These are phyloP conservation scores for Liparis tanakae DNA, from an alignment of 2,797 vertebrate species.

Conservation along the genomic window DNA sequence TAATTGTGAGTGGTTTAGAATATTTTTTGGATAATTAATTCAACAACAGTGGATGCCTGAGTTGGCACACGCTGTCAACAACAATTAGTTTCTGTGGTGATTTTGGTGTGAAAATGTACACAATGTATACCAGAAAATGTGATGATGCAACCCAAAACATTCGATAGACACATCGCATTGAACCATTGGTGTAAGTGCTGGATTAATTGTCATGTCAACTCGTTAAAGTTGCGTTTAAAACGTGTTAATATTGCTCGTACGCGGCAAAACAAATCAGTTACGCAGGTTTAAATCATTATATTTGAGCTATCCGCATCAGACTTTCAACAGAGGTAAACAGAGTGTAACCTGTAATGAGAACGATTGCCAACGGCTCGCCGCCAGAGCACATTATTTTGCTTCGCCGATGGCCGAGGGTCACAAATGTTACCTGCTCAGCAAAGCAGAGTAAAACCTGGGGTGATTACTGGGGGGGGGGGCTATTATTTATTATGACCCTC, in stretches of 20 bases:
- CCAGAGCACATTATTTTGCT: slow-evolving; percentile 45
- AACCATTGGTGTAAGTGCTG: background rate
- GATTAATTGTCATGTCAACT: background rate
- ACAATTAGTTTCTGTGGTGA: no score
- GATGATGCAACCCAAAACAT: no score
- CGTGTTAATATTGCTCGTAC: background rate
- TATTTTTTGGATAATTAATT: no score
- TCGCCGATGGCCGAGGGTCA: slow-evolving; percentile 32
- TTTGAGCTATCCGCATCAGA: slow-evolving; percentile 11
- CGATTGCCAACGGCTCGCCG: slow-evolving; percentile 5
- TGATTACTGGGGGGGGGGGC: slow-evolving; percentile 30
- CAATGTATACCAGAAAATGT: no score
- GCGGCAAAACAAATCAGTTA: background rate
- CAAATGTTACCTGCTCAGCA: slow-evolving; percentile 41
- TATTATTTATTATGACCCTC: slow-evolving; percentile 45
- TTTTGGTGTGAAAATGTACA: no score
- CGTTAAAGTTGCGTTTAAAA: background rate
- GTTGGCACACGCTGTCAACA: no score
- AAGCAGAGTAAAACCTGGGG: slow-evolving; percentile 37
- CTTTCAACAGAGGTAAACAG: slow-evolving; percentile 22
- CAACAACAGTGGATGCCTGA: no score
- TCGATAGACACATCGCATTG: no score
- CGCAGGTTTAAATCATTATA: slow-evolving; percentile 15
- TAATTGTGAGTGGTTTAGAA: background rate
- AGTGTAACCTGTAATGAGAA: slow-evolving; percentile 33